Base-by-base conservation (phyloP, 1,140 invertebrate species). In the Drosophila obscura region DNA sequence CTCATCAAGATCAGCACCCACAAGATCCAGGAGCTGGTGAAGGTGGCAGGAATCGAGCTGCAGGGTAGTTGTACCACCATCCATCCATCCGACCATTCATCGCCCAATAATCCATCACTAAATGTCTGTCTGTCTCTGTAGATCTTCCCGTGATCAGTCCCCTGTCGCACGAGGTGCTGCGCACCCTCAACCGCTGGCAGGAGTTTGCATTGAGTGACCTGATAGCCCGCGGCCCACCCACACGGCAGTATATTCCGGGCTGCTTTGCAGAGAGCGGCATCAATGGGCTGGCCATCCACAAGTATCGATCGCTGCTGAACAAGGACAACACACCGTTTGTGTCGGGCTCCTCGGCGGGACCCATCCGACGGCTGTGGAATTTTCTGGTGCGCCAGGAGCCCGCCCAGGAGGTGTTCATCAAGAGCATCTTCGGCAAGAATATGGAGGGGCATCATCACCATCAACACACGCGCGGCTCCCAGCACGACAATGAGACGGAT, bases 141-240 rank as follows among this genome's bases (percentile, higher is more conserved):
- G 98, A 99, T 92, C 92, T 99, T 66, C 97, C 98, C 35, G 97
- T 98, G 8, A 96, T 97, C 49, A 99, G 97, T 92, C 98, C 99
- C 0, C 93, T 98, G 50, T 96, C 99, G 45, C 98, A 99, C 92
- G 96, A 96, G 19, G 95, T 97, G 31, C 91, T 99, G 57, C 94
- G 97, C 51, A 95, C 96, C 0, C 94, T 99, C 46, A 95, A 96
- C 39, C 95, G 96, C 52, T 99, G 99, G 99, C 94, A 97, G 91
- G 95, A 96, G 22, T 81, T 88, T 39, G 90, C 90, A 0, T 49
- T 84, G 1, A 77, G 76, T 31, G 80, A 90, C 48, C 16, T 91
- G 59, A 94, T 95, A 26, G 93, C 59, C 6, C 81, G 84, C 0
- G 77, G 83, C 1, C 78, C 81, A 5, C 78, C 81, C 1, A 66